Evolutionary conservation across 2,888 invertebrate genomes (phyloP), one percentile per base, ranked within the genome.

Genomic region (Tridacna gigas): DNA sequence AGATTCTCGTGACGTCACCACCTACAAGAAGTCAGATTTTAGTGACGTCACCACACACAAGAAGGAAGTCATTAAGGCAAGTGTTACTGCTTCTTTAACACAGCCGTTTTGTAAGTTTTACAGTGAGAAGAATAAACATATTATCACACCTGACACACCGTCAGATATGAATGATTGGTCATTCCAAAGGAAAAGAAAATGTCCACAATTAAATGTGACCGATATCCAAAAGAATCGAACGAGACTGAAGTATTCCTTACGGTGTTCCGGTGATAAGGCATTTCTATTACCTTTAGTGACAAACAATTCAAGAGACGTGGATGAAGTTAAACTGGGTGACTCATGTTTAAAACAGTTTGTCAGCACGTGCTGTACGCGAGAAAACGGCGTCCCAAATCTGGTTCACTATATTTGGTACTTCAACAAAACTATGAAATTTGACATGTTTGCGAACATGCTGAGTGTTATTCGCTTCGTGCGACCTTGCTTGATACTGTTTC

Each of bases 361-460:
- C 1, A n/a, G n/a, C n/a, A 56, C 18, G 18, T 56, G 56, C n/a
- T 56, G 56, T n/a, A 56, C 56, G 4, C 20, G n/a, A 20, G 20
- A 56, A 20, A 56, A n/a, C 18, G n/a, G 56, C 18, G 56, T 56
- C 18, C 56, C 56, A 56, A 56, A 56, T 56, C 20, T 56, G 18
- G 56, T 56, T 56, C n/a, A 20, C 56, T 37, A 37, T 37, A 37
- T 37, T 37, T 37, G 37, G 37, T 37, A 37, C 37, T 37, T 37
- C 37, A 37, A 56, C n/a, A 56, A 56, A n/a, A n/a, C 18, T 2
- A 56, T 56, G 56, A n/a, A 56, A 56, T 56, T 56, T 56, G 18
- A 56, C 56, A 56, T 56, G 56, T 65, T 65, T 26, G 18, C 22
- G 65, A 65, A 22, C 22, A 65, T 65, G 65, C 15, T 65, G 65